Percentiles rank a stretch among this genome's conserved stretches.
These are phyloP conservation scores for Cephalotes varians DNA, from an alignment of 2,888 invertebrate genomes.

Conservation along the genomic window DNA sequence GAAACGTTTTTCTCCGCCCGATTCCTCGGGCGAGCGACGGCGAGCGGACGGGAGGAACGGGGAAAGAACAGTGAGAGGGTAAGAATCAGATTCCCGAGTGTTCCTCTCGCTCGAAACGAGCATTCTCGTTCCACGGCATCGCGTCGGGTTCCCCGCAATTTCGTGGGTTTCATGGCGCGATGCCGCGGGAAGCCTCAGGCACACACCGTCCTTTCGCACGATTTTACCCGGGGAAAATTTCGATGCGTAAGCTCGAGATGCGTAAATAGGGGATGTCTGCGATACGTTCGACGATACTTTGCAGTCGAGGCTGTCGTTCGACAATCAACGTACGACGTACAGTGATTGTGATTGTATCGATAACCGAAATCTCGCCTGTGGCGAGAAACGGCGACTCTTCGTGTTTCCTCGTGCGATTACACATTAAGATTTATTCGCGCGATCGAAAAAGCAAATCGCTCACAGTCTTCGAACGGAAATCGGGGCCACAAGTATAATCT, in stretches of 20 bases:
- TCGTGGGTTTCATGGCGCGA: constrained; percentile 5
- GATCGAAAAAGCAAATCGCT: constrained; percentile 22
- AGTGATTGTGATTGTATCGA: neutral
- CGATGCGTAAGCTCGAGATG: constrained; percentile 1
- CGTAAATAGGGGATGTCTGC: neutral
- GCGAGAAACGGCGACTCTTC: no score
- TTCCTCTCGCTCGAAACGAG: constrained; percentile 30
- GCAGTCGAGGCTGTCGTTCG: neutral
- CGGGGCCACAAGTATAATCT: constrained; percentile 13
- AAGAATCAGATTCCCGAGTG: constrained; percentile 12
- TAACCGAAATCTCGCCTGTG: neutral
- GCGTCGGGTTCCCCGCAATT: constrained; percentile 23
- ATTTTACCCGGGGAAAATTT: neutral
- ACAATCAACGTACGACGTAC: no score
- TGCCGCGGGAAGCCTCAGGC: neutral
- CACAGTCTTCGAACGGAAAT: neutral
- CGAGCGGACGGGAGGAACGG: neutral
- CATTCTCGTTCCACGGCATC: constrained; percentile 29
- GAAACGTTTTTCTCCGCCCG: constrained; percentile 59
- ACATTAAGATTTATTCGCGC: constrained; percentile 22
- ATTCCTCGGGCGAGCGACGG: constrained; percentile 37
- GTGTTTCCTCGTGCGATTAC: neutral
- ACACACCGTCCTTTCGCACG: neutral
- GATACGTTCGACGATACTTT: neutral
- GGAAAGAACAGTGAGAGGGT: constrained; percentile 7